Base-by-base conservation (phyloP, 2,797 vertebrate species). In the Clarias platycephalus region DNA sequence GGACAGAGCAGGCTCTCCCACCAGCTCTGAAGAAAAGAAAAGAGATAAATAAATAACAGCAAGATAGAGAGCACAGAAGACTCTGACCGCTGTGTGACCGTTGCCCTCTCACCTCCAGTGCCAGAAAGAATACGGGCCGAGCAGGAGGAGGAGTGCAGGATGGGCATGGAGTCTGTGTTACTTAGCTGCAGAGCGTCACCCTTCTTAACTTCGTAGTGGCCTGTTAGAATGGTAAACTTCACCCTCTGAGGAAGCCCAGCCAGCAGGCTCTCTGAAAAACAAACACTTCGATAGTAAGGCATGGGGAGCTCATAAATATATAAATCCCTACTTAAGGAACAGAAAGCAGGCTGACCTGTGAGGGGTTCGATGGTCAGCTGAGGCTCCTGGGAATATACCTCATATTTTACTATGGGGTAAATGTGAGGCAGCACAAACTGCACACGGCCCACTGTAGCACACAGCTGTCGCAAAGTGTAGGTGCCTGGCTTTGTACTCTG, bases 341-440 rank as follows among this genome's bases (percentile, higher is more conserved):
- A 78, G n/a, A 53, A 26, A 82, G 63, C 20, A 34, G 62, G 18
- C 91, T 63, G 91, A 99, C 98, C 97, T 91, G 96, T 95, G 90
- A 97, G 92, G 0, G 98, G 98, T 88, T 98, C 96, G 91, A 99
- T 96, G 0, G 92, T 97, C 84, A 99, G 96, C 91, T 98, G 97
- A 5, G 98, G 97, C 93, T 99, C 98, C 95, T 99, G 97, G 85
- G 97, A 98, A 88, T 98, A 99, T 13, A 99, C 97, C 31, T 98
- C 96, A 12, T 99, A 99, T 89, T 97, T 97, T 88, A 96, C 96
- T 0, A 96, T 94, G 0, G 98, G 98, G 90, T 97, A 97, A 87
- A 99, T 95, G 83, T 98, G 98, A 18, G 97, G 96, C 63, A 98
- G 94, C 37, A 97, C 94, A 84, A 99, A 97, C 91, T 97, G 96